These are phyloP conservation scores for Electrophaes corylata DNA, from an alignment of 2,888 invertebrate genomes.

Conservation along the genomic window DNA sequence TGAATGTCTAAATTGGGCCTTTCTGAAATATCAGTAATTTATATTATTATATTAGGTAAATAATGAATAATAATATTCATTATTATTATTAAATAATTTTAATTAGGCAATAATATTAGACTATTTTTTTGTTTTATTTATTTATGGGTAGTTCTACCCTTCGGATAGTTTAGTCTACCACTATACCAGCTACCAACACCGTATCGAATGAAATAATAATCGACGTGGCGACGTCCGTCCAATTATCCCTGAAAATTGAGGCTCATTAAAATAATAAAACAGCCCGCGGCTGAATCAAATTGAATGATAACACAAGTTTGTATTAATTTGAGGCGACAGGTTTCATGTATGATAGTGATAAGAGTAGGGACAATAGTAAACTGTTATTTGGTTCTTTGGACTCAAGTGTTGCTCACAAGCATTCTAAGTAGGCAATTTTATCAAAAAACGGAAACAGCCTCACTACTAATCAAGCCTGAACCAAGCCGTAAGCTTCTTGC, in stretches of 20 bases:
- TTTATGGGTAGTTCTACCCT: not conserved
- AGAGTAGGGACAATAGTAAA: constrained; percentile 2
- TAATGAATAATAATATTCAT: too few species aligned
- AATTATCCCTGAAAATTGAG: constrained; percentile 81
- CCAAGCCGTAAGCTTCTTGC: too few species aligned
- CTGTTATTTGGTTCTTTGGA: not conserved
- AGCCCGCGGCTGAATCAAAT: constrained; percentile 78
- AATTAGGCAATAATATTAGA: too few species aligned
- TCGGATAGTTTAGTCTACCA: constrained; percentile 10
- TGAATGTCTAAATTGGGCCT: too few species aligned
- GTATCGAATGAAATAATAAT: constrained; percentile 74
- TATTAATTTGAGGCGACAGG: constrained; percentile 67
- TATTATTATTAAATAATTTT: too few species aligned
- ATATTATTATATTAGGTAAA: too few species aligned
- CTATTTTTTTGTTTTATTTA: not conserved
- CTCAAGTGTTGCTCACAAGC: too few species aligned
- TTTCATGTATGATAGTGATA: constrained; percentile 48
- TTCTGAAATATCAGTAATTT: too few species aligned
- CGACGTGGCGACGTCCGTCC: constrained; percentile 74
- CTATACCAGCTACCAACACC: constrained; percentile 44
- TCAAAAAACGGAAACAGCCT: too few species aligned
- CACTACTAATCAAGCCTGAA: too few species aligned
- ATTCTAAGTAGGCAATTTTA: not conserved
- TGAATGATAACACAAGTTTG: constrained; percentile 82
- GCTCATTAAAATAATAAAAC: constrained; percentile 84